Base-by-base conservation (phyloP, 1,140 invertebrate genomes). In the Coenobita brevimanus region DNA sequence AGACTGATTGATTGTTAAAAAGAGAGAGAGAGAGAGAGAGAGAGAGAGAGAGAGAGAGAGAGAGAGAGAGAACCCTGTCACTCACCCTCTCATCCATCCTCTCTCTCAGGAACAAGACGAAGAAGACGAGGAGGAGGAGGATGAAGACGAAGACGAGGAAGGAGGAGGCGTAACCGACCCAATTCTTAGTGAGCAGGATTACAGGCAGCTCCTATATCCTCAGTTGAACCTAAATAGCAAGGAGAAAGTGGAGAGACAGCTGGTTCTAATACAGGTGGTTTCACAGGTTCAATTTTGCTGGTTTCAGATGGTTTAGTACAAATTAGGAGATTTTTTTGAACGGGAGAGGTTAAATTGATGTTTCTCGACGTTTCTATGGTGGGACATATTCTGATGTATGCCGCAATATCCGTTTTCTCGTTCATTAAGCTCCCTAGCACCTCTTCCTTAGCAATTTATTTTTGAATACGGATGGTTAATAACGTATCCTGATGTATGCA, bases 191-290 rank as follows among this genome's bases (percentile, higher is more conserved):
- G 85, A 71, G 30, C 62, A n/a, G 3, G 67, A 73, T 6, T 87
- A 71, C 46, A 30, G 75, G n/a, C n/a, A 80, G 13, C 85, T 87
- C 8, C 73, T 87, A 2, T 87, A 87, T 43, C 85, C 76, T 13
- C 85, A 87, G 64, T 15, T 38, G 17, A 64, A 87, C n/a, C 64
- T 87, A 27, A 81, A 41, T 13, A 54, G 85, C 67, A 80, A 64
- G 17, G 76, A 80, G 17, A 43, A 57, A 50, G 85, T 87, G 38
- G 78, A 87, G 67, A 43, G 36, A 6, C 85, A 87, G 64, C 76
- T 87, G n/a, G 57, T 87, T n/a, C 76, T 87, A 24, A 57, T 87
- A 1, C 54, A 38, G 64, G 85, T 87, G 24, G 50, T 73, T 83
- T 10, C 3, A 4, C 1, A 36, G 13, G 33, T 36, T 6, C 6